These are phyloP conservation scores for Chaetura pelagica DNA, from an alignment of 2,113 vertebrate genomes.

Conservation along the genomic window DNA sequence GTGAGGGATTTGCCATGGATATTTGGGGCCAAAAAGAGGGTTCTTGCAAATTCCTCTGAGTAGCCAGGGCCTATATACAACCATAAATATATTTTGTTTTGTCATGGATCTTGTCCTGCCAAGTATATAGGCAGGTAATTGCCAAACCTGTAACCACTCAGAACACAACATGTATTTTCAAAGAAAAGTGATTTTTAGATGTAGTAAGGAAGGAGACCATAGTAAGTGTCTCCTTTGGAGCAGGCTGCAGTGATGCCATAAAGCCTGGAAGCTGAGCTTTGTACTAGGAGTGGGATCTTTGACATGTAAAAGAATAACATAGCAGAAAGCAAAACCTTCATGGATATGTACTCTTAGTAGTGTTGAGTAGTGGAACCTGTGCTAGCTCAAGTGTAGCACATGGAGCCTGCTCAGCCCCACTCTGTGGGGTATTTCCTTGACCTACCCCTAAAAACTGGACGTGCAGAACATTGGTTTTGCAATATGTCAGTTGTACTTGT, in stretches of 20 bases:
- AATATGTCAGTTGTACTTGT: background rate
- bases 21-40: background rate
- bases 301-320: background rate
- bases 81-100: background rate
- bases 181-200: background rate
- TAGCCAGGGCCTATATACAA: background rate
- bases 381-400: background rate
- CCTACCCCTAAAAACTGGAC: background rate
- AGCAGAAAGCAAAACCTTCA: background rate
- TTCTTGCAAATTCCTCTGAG: background rate
- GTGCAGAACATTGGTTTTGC: background rate
- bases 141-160: background rate
- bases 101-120: background rate
- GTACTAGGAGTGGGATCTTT: background rate
- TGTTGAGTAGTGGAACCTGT: background rate
- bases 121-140: background rate
- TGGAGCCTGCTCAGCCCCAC: background rate
- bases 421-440: background rate
- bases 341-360: background rate
- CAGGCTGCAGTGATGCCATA: background rate
- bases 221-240: background rate
- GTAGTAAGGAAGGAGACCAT: background rate
- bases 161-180: background rate
- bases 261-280: background rate
- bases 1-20: background rate